These are phyloP conservation scores for Felis chaus DNA, from an alignment of 2,113 vertebrate species.

Conservation along the genomic window DNA sequence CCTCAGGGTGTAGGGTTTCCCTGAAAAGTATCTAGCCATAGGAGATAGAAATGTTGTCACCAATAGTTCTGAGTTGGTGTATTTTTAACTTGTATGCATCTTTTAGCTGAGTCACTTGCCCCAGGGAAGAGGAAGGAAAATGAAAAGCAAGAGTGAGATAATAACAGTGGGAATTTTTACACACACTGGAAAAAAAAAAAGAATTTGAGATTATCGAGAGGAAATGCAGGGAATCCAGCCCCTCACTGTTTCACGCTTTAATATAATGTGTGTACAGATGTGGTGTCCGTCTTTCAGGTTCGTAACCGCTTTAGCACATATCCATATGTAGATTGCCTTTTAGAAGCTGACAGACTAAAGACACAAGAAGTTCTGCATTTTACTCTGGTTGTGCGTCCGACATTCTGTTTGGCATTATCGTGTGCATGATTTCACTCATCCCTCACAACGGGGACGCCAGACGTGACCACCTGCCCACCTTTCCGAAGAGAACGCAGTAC, in stretches of 20 bases:
- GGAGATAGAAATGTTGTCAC: constrained; percentile 39
- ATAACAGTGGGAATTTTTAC: constrained; percentile 40
- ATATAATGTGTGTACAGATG: background rate
- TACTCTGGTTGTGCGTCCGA: background rate
- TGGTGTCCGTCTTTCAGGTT: background rate
- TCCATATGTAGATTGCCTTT: background rate
- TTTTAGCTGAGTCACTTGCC: constrained; percentile 55
- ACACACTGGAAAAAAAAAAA: background rate
- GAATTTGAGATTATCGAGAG: background rate
- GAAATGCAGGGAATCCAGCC: background rate
- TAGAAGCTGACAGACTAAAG: background rate
- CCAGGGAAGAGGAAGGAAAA: constrained; percentile 55
- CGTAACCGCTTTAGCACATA: background rate
- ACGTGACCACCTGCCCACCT: background rate
- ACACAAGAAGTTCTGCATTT: background rate
- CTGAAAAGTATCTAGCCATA: background rate
- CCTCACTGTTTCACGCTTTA: background rate
- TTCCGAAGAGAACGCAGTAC: background rate
- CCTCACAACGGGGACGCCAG: background rate
- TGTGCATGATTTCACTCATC: background rate
- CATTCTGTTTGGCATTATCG: background rate
- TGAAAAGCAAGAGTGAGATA: constrained; percentile 54
- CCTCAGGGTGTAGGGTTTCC: background rate
- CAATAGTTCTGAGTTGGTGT: background rate
- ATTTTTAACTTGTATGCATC: constrained; percentile 35